A percentile compares a stretch with the other conserved stretches of the same genome.
These are phyloP conservation scores for Sebastes trivittatus DNA, from an alignment of 2,797 vertebrate genomes.

Conservation along the genomic window DNA sequence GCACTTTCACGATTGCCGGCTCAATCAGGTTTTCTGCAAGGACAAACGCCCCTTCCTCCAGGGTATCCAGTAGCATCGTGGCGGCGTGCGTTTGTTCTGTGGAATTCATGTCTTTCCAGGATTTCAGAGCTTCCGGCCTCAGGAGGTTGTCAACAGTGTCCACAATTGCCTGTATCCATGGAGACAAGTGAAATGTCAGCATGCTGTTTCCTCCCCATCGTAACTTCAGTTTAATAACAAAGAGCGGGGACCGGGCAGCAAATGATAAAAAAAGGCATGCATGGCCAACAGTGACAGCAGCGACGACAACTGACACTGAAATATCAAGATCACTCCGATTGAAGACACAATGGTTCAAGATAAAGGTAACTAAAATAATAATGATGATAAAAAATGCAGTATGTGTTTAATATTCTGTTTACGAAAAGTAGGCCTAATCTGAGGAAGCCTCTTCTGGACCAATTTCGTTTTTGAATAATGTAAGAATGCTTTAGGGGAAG, in stretches of 20 bases:
- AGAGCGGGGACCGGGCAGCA: slow-evolving; percentile 45
- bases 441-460: slow-evolving; percentile 16
- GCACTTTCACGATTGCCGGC: slow-evolving; percentile 95
- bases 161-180: slow-evolving; percentile 94
- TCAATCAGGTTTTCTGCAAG: slow-evolving; percentile 98
- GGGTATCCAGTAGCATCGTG: slow-evolving; percentile 96
- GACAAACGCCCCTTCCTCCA: slow-evolving; percentile 98
- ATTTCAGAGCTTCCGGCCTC: slow-evolving; percentile 95
- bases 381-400: slow-evolving; percentile 49
- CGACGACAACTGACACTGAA: slow-evolving; percentile 36
- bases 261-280: slow-evolving; percentile 70
- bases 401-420: slow-evolving; percentile 45
- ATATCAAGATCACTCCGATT: slow-evolving; percentile 48
- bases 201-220: slow-evolving; percentile 42
- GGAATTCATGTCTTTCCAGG: slow-evolving; percentile 98
- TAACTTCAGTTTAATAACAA: slow-evolving; percentile 56
- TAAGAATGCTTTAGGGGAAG: slow-evolving; percentile 42
- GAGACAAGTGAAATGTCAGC: slow-evolving; percentile 81
- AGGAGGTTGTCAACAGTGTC: slow-evolving; percentile 99
- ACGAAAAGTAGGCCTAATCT: slow-evolving; percentile 17
- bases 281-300: slow-evolving; percentile 61
- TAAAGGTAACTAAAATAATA: slow-evolving; percentile 56
- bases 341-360: slow-evolving; percentile 33
- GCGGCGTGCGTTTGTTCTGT: slow-evolving; percentile 96
- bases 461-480: slow-evolving; percentile 53